Conservation (phyloP, 2,888 invertebrate species). For the Dioctria rufipes region DNA sequence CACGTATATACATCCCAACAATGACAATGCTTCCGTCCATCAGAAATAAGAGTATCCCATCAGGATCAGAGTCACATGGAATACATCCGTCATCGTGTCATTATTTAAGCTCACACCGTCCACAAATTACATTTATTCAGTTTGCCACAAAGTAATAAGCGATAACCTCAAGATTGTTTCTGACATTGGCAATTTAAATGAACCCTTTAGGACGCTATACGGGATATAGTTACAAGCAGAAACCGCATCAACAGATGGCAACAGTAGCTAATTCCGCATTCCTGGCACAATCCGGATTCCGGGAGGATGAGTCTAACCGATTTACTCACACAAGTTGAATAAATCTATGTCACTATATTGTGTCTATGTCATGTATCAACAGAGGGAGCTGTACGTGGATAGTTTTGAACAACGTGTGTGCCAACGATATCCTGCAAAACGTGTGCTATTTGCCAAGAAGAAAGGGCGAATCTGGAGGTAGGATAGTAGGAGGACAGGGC, state of each 20-base stretch:
- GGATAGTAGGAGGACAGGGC: not conserved
- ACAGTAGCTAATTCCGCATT: conserved; percentile 22
- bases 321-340: conserved; percentile 36
- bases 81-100: not conserved
- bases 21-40: too few species aligned
- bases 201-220: conserved; percentile 14
- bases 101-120: not conserved
- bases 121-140: conserved; percentile 1
- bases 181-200: conserved; percentile 51
- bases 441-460: conserved; percentile 34
- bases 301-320: conserved; percentile 4
- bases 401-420: conserved; percentile 25
- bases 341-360: conserved; percentile 49
- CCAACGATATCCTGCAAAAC: conserved; percentile 19
- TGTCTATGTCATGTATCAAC: conserved; percentile 50
- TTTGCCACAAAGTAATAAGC: conserved; percentile 28
- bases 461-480: not conserved
- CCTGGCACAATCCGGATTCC: not conserved
- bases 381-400: conserved; percentile 34
- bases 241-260: conserved; percentile 53
- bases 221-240: not conserved
- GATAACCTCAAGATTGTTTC: conserved; percentile 47
- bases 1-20: too few species aligned
- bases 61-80: not conserved
- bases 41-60: too few species aligned